These are phyloP conservation scores for Tachystola acroxantha DNA, from an alignment of 2,888 invertebrate genomes.

Conservation along the genomic window DNA sequence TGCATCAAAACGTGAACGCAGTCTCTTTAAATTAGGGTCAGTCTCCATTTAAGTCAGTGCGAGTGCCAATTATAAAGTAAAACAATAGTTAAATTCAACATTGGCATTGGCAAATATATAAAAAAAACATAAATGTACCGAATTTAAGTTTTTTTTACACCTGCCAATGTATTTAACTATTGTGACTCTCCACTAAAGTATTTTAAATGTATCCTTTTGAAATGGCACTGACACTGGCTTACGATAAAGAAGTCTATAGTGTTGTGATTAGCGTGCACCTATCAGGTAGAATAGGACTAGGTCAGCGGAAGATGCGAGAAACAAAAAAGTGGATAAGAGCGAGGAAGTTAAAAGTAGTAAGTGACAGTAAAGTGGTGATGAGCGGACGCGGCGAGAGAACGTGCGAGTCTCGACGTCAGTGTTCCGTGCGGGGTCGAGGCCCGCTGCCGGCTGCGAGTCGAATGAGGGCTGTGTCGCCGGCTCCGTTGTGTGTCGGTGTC, in stretches of 20 bases:
- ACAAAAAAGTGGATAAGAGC: constrained; percentile 58
- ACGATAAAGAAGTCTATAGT: constrained; percentile 12
- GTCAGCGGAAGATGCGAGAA: constrained; percentile 66
- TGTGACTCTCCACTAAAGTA: too few species aligned
- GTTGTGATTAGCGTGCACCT: constrained; percentile 60
- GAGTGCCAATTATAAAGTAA: too few species aligned
- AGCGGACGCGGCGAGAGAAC: constrained; percentile 61
- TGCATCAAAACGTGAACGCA: constrained; percentile 15
- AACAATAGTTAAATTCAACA: too few species aligned
- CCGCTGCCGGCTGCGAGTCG: constrained; percentile 29
- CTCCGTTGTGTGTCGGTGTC: constrained; percentile 37
- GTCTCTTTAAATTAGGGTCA: constrained; percentile 17
- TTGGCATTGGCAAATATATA: too few species aligned
- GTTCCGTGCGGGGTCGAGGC: constrained; percentile 73
- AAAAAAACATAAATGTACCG: too few species aligned
- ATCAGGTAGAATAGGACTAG: constrained; percentile 56
- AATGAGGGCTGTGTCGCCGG: constrained; percentile 15
- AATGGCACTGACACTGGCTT: too few species aligned
- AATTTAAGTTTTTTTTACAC: too few species aligned
- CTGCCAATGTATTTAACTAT: too few species aligned
- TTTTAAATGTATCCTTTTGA: too few species aligned
- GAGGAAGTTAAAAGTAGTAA: constrained; percentile 64
- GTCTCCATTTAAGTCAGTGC: too few species aligned
- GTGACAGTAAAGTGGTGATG: constrained; percentile 73
- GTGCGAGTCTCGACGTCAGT: constrained; percentile 64